Base-by-base conservation (phyloP, 2,797 vertebrate genomes). In the Ptychadena robeensis region DNA sequence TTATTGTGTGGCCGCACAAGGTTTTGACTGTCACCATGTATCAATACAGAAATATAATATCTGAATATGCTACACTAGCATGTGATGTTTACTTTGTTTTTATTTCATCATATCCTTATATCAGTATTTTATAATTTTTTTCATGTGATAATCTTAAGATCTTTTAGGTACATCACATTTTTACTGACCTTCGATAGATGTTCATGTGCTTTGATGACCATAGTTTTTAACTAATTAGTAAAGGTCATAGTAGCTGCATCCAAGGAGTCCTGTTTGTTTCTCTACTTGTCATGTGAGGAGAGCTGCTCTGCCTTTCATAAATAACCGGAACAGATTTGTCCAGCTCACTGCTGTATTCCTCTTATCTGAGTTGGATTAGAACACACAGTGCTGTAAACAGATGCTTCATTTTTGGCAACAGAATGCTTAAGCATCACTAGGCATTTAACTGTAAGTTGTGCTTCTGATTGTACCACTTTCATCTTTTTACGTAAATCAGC, bases 211-310 rank as follows among this genome's bases (percentile, higher is more conserved):
- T 87, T 86, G 70, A 79, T 77, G 67, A 37, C 27, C 67, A 27
- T 67, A 27, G 57, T 12, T 44, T 87, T 86, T 73, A 75, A 88
- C 44, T 80, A 85, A 85, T 83, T 81, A 12, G 1, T 40, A 81
- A 87, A 74, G 27, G 48, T 86, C 85, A 25, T 85, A 61, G 31
- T 53, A 61, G 18, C 4, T 85, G 12, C 34, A 57, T 82, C 2
- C 40, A 86, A 18, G 3, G 73, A 79, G 38, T 22, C 8, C 44
- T 77, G 25, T 27, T 67, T 72, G 44, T 66, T 59, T 81, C 37
- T 37, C 18, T 11, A 27, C 28, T 79, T 14, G 4, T 11, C 70
- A 86, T 81, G 30, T 80, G 27, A 25, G 63, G 30, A 66, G 81
- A 73, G 34, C 25, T 82, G 61, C 61, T 61, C 38, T 28, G 2